Evolutionary conservation across 2,888 invertebrate species (phyloP).

Genomic region (Diaperis boleti): DNA sequence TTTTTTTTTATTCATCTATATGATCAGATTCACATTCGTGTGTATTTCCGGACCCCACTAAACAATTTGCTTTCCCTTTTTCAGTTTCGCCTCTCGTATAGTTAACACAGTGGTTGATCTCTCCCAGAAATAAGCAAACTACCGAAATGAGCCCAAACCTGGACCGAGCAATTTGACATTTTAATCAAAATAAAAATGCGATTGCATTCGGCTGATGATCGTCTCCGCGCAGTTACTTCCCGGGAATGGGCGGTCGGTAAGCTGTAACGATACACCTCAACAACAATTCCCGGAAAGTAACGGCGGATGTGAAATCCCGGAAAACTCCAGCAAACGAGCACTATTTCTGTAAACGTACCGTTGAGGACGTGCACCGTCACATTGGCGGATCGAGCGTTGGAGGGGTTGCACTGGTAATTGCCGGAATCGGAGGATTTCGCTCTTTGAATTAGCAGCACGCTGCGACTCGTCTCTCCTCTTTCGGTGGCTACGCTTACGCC

Average conservation of each 20-base stretch:
- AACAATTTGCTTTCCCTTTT: too few relatives aligned
- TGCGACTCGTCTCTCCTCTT: conserved; percentile 91
- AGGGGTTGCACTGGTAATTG: conserved; percentile 93
- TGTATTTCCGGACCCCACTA: too few relatives aligned
- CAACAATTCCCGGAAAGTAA: conserved; percentile 24
- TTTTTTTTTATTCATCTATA: too few relatives aligned
- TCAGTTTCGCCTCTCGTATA: too few relatives aligned
- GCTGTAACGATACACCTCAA: conserved; percentile 18
- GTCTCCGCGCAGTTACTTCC: conserved; percentile 4
- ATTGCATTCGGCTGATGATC: conserved; percentile 9
- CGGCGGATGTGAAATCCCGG: conserved; percentile 13
- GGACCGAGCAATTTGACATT: too few relatives aligned
- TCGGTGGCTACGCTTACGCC: conserved; percentile 93
- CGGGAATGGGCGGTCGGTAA: conserved; percentile 14
- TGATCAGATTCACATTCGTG: too few relatives aligned
- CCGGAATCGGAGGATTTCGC: conserved; percentile 90
- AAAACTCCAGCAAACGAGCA: conserved; percentile 8
- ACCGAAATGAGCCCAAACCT: too few relatives aligned
- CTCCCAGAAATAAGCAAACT: too few relatives aligned
- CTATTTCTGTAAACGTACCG: conserved; percentile 73
- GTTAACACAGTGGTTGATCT: too few relatives aligned
- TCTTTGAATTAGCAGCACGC: conserved; percentile 89
- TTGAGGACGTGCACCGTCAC: conserved; percentile 94
- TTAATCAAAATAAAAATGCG: conserved; percentile 14
- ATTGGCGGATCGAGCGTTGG: conserved; percentile 91